These are phyloP conservation scores for Drosophila fungiperda DNA, from an alignment of 2,888 invertebrate genomes.

Conservation along the genomic window DNA sequence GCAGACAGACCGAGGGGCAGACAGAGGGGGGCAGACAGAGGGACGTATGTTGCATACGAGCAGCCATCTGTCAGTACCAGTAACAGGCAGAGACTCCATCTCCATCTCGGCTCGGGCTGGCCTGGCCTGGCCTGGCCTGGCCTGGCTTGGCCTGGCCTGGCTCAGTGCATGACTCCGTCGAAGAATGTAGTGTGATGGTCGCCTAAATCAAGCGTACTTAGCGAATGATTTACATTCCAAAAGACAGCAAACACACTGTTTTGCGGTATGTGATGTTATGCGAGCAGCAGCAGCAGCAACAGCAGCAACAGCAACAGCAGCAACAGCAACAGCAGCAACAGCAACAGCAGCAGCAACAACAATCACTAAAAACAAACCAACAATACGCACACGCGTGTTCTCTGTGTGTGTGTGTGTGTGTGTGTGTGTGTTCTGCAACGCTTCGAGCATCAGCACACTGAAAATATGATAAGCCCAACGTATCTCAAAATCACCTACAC, in stretches of 20 bases:
- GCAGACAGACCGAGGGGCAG: slow-evolving; percentile 1
- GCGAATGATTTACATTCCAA: slow-evolving; percentile 84
- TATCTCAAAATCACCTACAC: slow-evolving; percentile 54
- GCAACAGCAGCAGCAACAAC: slow-evolving; percentile 30
- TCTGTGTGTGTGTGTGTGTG: slow-evolving; percentile 7
- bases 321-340: slow-evolving; percentile 28
- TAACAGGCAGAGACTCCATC: slow-evolving; percentile 46
- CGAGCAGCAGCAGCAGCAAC: slow-evolving; percentile 67
- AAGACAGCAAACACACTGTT: slow-evolving; percentile 84
- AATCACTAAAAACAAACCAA: slow-evolving; percentile 39
- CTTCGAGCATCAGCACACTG: slow-evolving; percentile 40
- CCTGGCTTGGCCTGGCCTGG: slow-evolving; percentile 45
- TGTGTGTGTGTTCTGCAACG: slow-evolving; percentile 54
- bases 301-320: slow-evolving; percentile 36
- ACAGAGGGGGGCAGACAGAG: slow-evolving; percentile 21
- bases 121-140: slow-evolving; percentile 39
- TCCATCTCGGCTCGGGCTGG: slow-evolving; percentile 40
- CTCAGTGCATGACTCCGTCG: slow-evolving; percentile 58
- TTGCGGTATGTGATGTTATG: slow-evolving; percentile 84
- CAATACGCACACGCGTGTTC: slow-evolving; percentile 22
- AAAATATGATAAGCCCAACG: slow-evolving; percentile 33
- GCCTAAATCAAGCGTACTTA: slow-evolving; percentile 84
- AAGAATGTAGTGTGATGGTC: slow-evolving; percentile 82
- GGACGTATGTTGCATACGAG: slow-evolving; percentile 35
- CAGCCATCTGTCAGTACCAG: slow-evolving; percentile 75